Base-by-base conservation (phyloP, 2,797 vertebrate genomes). In the Steatocranus sp. region DNA sequence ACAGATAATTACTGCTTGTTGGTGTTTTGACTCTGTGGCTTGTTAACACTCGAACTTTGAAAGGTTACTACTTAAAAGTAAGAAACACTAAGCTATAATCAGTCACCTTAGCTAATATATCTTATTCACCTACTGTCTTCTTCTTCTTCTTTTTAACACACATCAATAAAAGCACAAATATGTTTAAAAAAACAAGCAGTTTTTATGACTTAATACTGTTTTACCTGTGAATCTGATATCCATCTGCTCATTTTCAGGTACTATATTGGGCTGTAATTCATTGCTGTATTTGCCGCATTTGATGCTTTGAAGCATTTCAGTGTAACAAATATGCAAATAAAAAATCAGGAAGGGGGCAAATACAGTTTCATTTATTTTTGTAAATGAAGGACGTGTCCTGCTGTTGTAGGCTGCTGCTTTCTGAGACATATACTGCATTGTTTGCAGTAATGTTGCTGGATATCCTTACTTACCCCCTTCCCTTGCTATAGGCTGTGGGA, bases 401-500 rank as follows among this genome's bases (percentile, higher is more conserved):
- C 7, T 48, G 15, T 73, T 46, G 25, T 8, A 48, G 23, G 41
- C 66, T 30, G 66, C 66, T 70, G 17, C 66, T 70, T 70, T n/a
- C 23, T 48, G 23, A 18, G 41, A 48, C 11, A 30, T 30, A 73
- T 17, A 30, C 68, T 48, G 41, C 41, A 30, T 18, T 7, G 6
- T 27, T 46, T 70, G 41, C 23, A 46, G 15, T 18, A 46, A 46
- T 11, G 0, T 30, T 43, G 23, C 15, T 18, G 23, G 66, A 27
- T 27, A 46, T 6, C 15, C 0, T 43, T 5, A 46, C 41, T 46
- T 46, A 3, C 23, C 23, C 11, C 0, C 23, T 7, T 5, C 66
- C 38, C 0, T 4, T 25, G 0, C 38, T 5, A 11, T 70, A 7
- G 38, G 9, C 14, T 43, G 14, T 0, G 0, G 5, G 8, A 66